Evolutionary conservation across 2,888 invertebrate species (phyloP).

Genomic region (Drosophila prolongata): DNA sequence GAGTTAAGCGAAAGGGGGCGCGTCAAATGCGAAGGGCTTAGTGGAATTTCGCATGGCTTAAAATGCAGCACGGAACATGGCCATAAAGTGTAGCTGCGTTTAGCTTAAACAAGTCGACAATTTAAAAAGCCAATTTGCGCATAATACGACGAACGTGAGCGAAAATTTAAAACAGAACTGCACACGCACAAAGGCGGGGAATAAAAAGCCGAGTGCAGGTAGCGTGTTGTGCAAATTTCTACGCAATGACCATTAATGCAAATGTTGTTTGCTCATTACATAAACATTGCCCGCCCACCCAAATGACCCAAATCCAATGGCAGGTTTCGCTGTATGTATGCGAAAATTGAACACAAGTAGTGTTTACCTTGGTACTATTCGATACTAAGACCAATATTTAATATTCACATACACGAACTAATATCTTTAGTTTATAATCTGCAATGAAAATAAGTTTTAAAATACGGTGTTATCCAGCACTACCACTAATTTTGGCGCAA

Average conservation of each 20-base stretch:
- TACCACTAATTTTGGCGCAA: background rate
- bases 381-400: too few species aligned
- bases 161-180: constrained; percentile 70
- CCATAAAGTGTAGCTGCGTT: constrained; percentile 81
- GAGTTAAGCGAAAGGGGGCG: constrained; percentile 37
- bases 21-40: constrained; percentile 26
- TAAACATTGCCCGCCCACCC: constrained; percentile 61
- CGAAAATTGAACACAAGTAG: too few species aligned
- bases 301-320: constrained; percentile 60
- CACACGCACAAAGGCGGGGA: constrained; percentile 22
- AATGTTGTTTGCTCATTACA: constrained; percentile 67
- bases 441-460: too few species aligned
- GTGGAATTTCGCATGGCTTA: constrained; percentile 76
- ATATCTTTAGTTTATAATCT: too few species aligned
- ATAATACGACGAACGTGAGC: constrained; percentile 81
- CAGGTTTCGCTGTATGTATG: background rate
- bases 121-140: constrained; percentile 82
- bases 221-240: constrained; percentile 40
- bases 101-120: constrained; percentile 77
- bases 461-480: background rate
- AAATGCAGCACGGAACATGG: constrained; percentile 80
- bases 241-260: constrained; percentile 60
- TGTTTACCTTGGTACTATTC: too few species aligned
- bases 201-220: constrained; percentile 20
- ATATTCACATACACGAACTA: too few species aligned